Conservation (phyloP, 2,797 vertebrate genomes). For the Rhinogobio ventralis region DNA sequence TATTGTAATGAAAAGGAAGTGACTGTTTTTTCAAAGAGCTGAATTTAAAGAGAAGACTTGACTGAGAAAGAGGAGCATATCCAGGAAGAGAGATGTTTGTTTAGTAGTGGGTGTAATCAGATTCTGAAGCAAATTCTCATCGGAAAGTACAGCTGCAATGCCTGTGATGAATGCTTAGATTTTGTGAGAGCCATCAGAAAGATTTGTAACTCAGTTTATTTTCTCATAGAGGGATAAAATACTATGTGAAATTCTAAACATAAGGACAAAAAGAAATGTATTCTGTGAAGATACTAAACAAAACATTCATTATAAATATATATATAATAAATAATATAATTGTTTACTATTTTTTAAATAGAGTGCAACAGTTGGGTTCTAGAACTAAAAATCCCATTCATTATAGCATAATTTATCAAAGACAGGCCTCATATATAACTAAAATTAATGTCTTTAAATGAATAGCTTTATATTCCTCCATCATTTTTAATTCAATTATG, state of each 20-base stretch:
- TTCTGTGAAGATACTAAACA: neutral
- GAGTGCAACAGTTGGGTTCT: neutral
- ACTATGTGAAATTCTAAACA: neutral
- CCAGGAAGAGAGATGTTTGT: slow-evolving; percentile 77
- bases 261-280: neutral
- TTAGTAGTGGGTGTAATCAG: slow-evolving; percentile 67
- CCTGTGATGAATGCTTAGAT: slow-evolving; percentile 40
- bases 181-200: slow-evolving; percentile 13
- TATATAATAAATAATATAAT: too few species aligned
- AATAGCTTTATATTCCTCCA: neutral
- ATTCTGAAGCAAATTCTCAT: slow-evolving; percentile 68
- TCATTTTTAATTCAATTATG: neutral
- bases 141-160: slow-evolving; percentile 62
- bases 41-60: slow-evolving; percentile 8
- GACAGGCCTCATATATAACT: neutral
- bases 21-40: slow-evolving; percentile 37
- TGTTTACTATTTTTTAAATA: neutral
- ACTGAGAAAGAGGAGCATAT: slow-evolving; percentile 26
- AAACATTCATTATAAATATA: neutral
- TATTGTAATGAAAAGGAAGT: neutral
- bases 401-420: neutral
- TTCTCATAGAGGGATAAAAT: slow-evolving; percentile 18
- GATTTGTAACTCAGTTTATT: neutral
- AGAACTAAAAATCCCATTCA: too few species aligned
- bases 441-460: neutral